phyloP scores from a whole-genome alignment of 2,888 invertebrate species.

The Rhamnusium bicolor region DNA sequence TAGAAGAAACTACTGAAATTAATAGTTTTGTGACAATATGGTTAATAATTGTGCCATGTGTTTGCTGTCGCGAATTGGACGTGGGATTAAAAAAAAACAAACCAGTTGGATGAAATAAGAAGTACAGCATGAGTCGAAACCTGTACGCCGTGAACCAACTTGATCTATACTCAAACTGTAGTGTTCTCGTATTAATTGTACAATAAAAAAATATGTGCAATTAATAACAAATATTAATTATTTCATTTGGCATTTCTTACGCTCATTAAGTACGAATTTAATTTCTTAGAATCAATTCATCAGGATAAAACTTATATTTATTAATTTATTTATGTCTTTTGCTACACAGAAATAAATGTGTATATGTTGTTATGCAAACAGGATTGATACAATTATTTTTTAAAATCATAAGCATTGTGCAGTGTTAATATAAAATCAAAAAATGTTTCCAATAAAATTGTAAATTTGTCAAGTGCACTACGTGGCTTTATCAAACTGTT shows the following conservation, averaged over 20 bases:
- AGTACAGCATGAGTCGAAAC: constrained; percentile 42
- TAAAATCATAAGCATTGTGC: too few species aligned
- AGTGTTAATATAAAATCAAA: too few species aligned
- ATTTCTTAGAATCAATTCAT: neutral
- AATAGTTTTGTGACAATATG: constrained; percentile 56
- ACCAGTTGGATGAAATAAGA: constrained; percentile 59
- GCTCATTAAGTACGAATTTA: neutral
- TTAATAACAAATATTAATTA: neutral
- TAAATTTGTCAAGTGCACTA: too few species aligned
- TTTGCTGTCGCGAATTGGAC: constrained; percentile 56
- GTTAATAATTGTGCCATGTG: constrained; percentile 58
- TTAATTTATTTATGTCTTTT: too few species aligned
- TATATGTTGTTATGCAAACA: too few species aligned
- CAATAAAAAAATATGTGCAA: constrained; percentile 8
- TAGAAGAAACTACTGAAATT: constrained; percentile 42
- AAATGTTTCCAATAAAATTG: too few species aligned
- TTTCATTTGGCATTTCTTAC: neutral
- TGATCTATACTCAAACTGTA: constrained; percentile 22
- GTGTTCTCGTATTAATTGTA: constrained; percentile 22
- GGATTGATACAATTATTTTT: too few species aligned
- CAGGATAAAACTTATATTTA: neutral
- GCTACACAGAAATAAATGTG: too few species aligned
- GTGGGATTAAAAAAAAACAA: constrained; percentile 54
- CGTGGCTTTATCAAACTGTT: too few species aligned
- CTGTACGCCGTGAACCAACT: constrained; percentile 48